Percentiles rank a stretch among this genome's conserved stretches.
These are phyloP conservation scores for Melanocharis versteri DNA, from an alignment of 2,113 vertebrate genomes.

Conservation along the genomic window DNA sequence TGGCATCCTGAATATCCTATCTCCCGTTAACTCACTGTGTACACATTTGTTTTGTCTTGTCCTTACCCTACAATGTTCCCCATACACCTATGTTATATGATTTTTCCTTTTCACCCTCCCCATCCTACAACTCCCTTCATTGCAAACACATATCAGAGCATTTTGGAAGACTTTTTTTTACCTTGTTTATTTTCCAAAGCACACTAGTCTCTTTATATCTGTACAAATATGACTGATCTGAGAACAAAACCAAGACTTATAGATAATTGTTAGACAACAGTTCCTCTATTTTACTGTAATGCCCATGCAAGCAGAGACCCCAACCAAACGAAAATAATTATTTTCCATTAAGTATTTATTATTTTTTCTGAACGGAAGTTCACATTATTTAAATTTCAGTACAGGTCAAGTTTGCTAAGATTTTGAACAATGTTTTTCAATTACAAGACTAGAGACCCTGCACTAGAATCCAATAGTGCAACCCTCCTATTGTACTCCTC, in stretches of 20 bases:
- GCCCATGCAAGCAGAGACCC: not conserved
- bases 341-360: not conserved
- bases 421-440: not conserved
- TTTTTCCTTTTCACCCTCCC: not conserved
- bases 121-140: not conserved
- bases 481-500: not conserved
- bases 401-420: not conserved
- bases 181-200: not conserved
- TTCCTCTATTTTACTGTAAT: not conserved
- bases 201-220: not conserved
- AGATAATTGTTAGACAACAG: not conserved
- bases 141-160: not conserved
- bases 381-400: not conserved
- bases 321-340: not conserved
- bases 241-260: not conserved
- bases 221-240: not conserved
- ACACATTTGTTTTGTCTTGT: not conserved
- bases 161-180: not conserved
- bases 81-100: accelerated
- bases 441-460: not conserved
- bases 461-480: not conserved
- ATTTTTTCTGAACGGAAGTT: not conserved
- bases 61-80: not conserved
- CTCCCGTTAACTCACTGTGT: not conserved
- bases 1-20: not conserved